phyloP scores from a whole-genome alignment of 2,797 vertebrate species.

The Pygocentrus nattereri region DNA sequence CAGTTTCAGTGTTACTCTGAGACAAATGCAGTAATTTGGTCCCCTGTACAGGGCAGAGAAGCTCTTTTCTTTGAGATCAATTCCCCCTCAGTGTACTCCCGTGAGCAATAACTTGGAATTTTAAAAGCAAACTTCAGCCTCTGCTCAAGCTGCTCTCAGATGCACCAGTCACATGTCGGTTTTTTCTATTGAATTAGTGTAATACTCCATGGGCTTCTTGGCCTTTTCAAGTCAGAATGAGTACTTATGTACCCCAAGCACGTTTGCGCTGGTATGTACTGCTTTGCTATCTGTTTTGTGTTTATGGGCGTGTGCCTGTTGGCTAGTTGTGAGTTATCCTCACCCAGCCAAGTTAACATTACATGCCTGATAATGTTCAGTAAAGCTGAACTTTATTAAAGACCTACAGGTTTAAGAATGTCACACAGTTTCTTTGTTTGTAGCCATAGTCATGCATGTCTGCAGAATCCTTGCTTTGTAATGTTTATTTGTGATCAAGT shows the following conservation, averaged over 20 bases:
- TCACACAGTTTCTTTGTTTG: not conserved
- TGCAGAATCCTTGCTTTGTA: not conserved
- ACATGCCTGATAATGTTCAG: constrained; percentile 32
- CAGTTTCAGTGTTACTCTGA: not conserved
- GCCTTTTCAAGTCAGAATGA: constrained; percentile 29
- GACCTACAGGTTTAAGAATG: not conserved
- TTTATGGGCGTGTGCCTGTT: constrained; percentile 41
- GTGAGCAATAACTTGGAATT: constrained; percentile 35
- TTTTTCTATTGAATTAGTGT: constrained; percentile 31
- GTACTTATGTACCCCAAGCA: not conserved
- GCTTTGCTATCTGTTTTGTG: constrained; percentile 36
- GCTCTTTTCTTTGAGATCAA: constrained; percentile 11
- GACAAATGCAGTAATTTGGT: constrained; percentile 27
- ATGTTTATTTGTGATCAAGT: not conserved
- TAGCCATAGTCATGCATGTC: not conserved
- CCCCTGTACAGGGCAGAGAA: not conserved
- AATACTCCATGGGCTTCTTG: constrained; percentile 21
- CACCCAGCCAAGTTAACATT: constrained; percentile 2
- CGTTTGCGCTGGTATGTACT: not conserved
- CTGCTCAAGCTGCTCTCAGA: not conserved
- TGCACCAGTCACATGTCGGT: constrained; percentile 3
- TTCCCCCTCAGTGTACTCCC: constrained; percentile 28
- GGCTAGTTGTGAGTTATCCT: constrained; percentile 6
- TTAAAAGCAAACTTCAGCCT: constrained; percentile 32
- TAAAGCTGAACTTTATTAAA: constrained; percentile 11